phyloP scores from a whole-genome alignment of 2,797 vertebrate species.

The Poeciliopsis gracilis region DNA sequence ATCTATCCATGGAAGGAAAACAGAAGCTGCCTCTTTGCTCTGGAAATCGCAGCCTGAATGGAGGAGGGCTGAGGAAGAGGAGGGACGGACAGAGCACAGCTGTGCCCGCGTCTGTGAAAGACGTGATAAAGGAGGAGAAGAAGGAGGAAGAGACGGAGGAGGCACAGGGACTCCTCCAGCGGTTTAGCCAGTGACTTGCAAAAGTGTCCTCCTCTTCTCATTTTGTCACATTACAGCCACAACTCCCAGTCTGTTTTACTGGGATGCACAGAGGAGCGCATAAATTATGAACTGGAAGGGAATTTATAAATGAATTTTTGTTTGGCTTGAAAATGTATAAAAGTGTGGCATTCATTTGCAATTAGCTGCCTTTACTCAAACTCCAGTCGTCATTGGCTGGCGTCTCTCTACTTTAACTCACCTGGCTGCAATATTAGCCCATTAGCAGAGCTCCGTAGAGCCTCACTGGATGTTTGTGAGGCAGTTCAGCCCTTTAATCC shows the following conservation, averaged over 20 bases:
- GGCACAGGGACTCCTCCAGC: constrained; percentile 44
- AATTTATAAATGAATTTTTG: background rate
- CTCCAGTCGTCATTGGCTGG: too few relatives aligned
- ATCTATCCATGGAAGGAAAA: constrained; percentile 39
- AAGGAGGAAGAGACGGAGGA: constrained; percentile 38
- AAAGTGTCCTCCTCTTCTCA: background rate
- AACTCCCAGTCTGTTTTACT: background rate
- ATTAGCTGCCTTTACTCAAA: background rate
- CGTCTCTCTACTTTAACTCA: too few relatives aligned
- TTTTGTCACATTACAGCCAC: background rate
- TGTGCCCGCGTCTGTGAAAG: constrained; percentile 63
- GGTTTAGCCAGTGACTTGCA: constrained; percentile 19
- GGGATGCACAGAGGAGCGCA: background rate
- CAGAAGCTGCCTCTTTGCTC: constrained; percentile 47
- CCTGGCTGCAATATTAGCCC: too few relatives aligned
- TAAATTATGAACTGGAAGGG: background rate
- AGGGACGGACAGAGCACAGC: constrained; percentile 62
- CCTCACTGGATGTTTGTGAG: too few relatives aligned
- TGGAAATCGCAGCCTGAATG: constrained; percentile 41
- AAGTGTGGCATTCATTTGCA: background rate
- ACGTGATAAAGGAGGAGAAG: constrained; percentile 55
- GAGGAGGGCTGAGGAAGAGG: constrained; percentile 38
- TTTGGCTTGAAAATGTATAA: background rate
- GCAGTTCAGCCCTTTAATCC: too few relatives aligned
- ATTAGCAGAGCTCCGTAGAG: too few relatives aligned